Evolutionary conservation across 2,888 invertebrate genomes (phyloP).

Genomic region (Nomada lathburiana): DNA sequence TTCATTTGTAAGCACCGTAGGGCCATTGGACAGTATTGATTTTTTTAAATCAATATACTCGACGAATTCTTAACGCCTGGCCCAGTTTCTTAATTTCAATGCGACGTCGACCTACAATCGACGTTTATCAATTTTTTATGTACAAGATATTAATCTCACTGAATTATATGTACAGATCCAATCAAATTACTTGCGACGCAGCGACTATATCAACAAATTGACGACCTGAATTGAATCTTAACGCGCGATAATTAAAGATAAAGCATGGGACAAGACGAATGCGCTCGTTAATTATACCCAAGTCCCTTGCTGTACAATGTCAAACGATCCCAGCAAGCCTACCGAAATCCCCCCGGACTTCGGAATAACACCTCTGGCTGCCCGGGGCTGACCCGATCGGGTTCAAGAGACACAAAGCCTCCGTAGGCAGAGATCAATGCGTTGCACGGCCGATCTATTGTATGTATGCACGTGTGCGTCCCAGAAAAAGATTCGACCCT

Average conservation of each 20-base stretch:
- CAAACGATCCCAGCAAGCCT: constrained; percentile 55
- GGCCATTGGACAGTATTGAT: too few species aligned
- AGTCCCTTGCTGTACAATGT: constrained; percentile 24
- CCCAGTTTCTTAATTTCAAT: too few species aligned
- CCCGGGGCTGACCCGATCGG: constrained; percentile 57
- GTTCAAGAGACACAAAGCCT: constrained; percentile 53
- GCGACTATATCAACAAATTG: constrained; percentile 42
- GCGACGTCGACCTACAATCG: too few species aligned
- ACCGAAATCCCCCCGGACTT: constrained; percentile 57
- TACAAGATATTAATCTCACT: too few species aligned
- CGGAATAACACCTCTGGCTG: constrained; percentile 53
- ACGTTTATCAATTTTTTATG: too few species aligned
- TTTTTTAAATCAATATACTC: too few species aligned
- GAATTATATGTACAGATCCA: neutral
- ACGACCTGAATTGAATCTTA: constrained; percentile 51
- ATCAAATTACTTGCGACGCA: neutral
- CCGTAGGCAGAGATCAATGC: constrained; percentile 63
- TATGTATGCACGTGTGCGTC: neutral
- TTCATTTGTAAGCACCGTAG: too few species aligned
- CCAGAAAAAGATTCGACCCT: constrained; percentile 45
- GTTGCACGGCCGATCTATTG: constrained; percentile 16
- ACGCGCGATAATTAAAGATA: constrained; percentile 57
- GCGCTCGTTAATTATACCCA: constrained; percentile 62
- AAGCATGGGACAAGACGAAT: constrained; percentile 28
- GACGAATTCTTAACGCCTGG: too few species aligned